Base-by-base conservation (phyloP, 2,113 vertebrate genomes). In the Lota lota region DNA sequence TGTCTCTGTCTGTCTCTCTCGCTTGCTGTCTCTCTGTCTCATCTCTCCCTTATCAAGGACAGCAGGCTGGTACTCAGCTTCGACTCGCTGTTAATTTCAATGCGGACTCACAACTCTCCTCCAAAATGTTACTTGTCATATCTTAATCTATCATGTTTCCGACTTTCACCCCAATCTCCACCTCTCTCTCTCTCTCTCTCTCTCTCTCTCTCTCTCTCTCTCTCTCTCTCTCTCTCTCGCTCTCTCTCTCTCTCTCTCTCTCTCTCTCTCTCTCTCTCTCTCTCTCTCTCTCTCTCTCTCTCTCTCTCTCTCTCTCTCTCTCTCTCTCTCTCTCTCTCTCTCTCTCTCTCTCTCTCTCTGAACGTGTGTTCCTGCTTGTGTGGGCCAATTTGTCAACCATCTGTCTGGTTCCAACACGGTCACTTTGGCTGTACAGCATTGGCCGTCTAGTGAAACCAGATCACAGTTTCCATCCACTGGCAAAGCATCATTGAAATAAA, bases 301-400 rank as follows among this genome's bases (percentile, higher is more conserved):
- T 17, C 1, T 14, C n/a, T 57, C 19, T 21, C 28, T 12, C 63
- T 10, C 24, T 63, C 61, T 22, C 28, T 59, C 69, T 61, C 47
- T 71, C 3, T 18, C 19, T 67, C 59, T 19, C n/a, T 66, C 70
- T n/a, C 14, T 58, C 65, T 47, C 53, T 22, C n/a, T 66, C 53
- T 63, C 36, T 51, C 21, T 24, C 47, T 54, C 47, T 20, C 8
- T 54, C 22, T 24, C 28, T 40, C 33, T 24, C 60, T 76, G 19
- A 47, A 47, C 40, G 40, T 47, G 40, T 47, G 40, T 5, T 47
- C 70, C 17, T 67, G 60, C 74, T 33, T 65, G 40, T 62, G 50
- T 19, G 17, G 66, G 73, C 65, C 59, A 70, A 64, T 79, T 68
- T 76, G 24, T 40, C 61, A 68, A 77, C 80, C 74, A 75, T 83